Conservation (phyloP, 2,888 invertebrate genomes). For the Pseudococcus longispinus region DNA sequence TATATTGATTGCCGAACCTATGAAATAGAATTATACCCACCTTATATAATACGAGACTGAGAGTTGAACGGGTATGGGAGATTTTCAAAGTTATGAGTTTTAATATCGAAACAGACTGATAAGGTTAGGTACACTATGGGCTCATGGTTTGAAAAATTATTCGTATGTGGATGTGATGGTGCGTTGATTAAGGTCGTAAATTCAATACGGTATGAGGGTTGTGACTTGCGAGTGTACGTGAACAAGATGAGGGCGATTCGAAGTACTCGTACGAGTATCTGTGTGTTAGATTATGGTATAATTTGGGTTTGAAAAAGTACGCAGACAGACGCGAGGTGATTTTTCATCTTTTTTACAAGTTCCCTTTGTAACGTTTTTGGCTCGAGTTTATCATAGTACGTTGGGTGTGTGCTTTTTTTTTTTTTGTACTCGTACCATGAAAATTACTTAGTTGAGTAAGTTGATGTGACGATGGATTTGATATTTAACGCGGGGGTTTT, state of each 20-base stretch:
- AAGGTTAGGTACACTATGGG: neutral
- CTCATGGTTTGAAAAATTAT: neutral
- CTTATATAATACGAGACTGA: neutral
- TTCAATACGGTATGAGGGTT: neutral
- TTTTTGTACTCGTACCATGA: no score
- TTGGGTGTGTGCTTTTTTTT: no score
- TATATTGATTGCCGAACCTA: neutral
- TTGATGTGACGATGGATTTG: neutral
- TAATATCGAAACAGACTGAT: neutral
- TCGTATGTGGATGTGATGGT: neutral
- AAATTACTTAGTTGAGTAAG: no score
- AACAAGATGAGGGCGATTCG: neutral
- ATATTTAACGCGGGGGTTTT: neutral
- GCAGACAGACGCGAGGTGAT: neutral
- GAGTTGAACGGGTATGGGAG: neutral
- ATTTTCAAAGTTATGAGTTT: slow-evolving; percentile 25
- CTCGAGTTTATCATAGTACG: neutral
- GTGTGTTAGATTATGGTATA: neutral
- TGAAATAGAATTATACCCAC: neutral
- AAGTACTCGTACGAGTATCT: neutral
- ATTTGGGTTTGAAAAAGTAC: neutral
- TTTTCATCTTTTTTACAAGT: neutral
- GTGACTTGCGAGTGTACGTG: neutral
- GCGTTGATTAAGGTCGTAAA: slow-evolving; percentile 25
- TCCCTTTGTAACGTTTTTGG: neutral